phyloP scores from a whole-genome alignment of 1,140 invertebrate species.

The Gonatopus flavifemur region DNA sequence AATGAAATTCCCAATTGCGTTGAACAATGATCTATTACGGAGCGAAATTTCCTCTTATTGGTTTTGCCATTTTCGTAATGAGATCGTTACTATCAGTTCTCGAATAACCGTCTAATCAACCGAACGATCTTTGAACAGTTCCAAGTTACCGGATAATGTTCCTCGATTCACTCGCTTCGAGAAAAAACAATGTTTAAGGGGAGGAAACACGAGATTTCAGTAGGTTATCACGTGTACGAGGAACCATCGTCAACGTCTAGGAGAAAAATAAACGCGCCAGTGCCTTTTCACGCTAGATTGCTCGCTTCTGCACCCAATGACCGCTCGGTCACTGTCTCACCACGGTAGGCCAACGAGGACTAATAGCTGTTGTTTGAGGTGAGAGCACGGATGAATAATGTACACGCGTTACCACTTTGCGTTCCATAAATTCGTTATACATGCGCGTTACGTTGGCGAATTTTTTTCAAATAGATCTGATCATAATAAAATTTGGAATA shows the following conservation, averaged over 20 bases:
- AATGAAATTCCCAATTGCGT: too few species aligned
- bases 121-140: background rate
- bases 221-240: constrained; percentile 10
- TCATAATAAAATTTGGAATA: too few species aligned
- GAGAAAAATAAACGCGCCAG: constrained; percentile 4
- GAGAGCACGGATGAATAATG: constrained; percentile 15
- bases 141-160: constrained; percentile 3
- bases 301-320: constrained; percentile 23
- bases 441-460: too few species aligned
- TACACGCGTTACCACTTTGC: too few species aligned
- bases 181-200: too few species aligned
- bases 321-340: constrained; percentile 8
- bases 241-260: background rate
- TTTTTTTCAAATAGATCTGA: too few species aligned
- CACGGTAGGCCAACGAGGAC: constrained; percentile 6
- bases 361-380: constrained; percentile 20
- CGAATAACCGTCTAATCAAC: background rate
- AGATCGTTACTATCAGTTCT: background rate
- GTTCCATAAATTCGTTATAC: too few species aligned
- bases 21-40: background rate
- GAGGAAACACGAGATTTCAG: too few species aligned
- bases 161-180: constrained; percentile 7
- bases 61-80: background rate
- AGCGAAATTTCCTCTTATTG: background rate
- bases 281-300: constrained; percentile 19